Evolutionary conservation across 2,888 invertebrate genomes (phyloP), one percentile per base, ranked within the genome.

Genomic region (Machimus atricapillus): DNA sequence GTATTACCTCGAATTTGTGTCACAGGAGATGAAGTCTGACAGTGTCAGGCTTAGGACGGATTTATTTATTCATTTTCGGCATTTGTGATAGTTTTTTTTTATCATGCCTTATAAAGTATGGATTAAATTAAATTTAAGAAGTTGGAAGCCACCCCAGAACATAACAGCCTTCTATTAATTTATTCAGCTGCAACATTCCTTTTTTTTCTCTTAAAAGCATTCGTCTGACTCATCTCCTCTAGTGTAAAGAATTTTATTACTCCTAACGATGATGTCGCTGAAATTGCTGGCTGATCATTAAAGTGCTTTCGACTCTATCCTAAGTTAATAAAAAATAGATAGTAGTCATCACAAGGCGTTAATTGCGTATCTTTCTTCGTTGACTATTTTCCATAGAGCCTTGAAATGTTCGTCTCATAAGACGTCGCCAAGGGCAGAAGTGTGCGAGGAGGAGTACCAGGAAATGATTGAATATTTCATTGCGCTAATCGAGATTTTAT

Each of bases 401-500:
- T 23, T 27, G n/a, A 12, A 12, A n/a, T 12, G 19, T 19, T 9
- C 19, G 23, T 19, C 58, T 9, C 23, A 19, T 23, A 23, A 52
- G 52, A 7, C 7, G 52, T 16, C 23, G 66, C 23, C 27, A 27
- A 12, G 27, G 12, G 66, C 66, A 23, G 66, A 66, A 66, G 66
- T 56, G 19, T 19, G 8, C 56, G 56, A 8, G 56, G 56, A 27
- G 12, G 23, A 23, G n/a, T n/a, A n/a, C 66, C 27, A 66, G 78
- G 43, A 78, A 78, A 40, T 43, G 78, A 78, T 78, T 78, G 78
- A 78, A 78, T 78, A 78, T 78, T 78, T 78, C 78, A 78, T 43
- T 23, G 40, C 40, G 43, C 78, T 78, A 78, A 78, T 78, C 46
- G 78, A 78, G 23, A 43, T 78, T 78, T 78, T 78, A 78, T 78